Base-by-base conservation (phyloP, 2,888 invertebrate species). In the Microplitis deprimator region DNA sequence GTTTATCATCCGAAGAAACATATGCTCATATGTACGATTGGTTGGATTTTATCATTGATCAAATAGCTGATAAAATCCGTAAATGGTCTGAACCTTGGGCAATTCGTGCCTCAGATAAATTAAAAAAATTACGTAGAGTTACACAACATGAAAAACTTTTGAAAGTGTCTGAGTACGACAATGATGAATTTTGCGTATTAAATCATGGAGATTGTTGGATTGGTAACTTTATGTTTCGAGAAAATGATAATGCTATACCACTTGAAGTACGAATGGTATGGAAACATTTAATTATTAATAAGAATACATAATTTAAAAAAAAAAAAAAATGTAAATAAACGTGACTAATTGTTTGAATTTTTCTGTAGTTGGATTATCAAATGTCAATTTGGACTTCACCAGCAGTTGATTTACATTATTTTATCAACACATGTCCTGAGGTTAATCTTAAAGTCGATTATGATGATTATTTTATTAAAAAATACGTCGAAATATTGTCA, bases 301-400 rank as follows among this genome's bases (percentile, higher is more conserved):
- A 20, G 40, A 39, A 17, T 68, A n/a, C 41, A 59, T 8, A 10
- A 62, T 38, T 64, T 3, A 68, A 5, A 40, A 50, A 39, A 61
- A 71, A 68, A 17, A 17, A 16, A 16, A 64, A 61, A 71, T 68
- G 38, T 2, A 13, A 16, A 41, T 67, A 60, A n/a, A 62, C 71
- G 41, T 38, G 39, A 29, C 8, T 5, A 10, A n/a, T 65, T 29
- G 6, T 61, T 75, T 68, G 41, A 6, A 62, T 39, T 70, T 70
- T 17, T 77, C 76, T 68, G 39, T 77, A 86, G 85, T 69, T 86
- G n/a, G 86, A 86, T 68, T 85, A 78, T 76, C 86, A 86, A 80
- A 77, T 85, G 80, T 62, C 79, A 8, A 79, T 81, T 8, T 86
- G 85, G 68, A 80, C 82, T 1, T 85, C 86, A 4, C 85, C 86